Evolutionary conservation across 2,888 invertebrate species (phyloP).

Genomic region (Torymus tubicola): DNA sequence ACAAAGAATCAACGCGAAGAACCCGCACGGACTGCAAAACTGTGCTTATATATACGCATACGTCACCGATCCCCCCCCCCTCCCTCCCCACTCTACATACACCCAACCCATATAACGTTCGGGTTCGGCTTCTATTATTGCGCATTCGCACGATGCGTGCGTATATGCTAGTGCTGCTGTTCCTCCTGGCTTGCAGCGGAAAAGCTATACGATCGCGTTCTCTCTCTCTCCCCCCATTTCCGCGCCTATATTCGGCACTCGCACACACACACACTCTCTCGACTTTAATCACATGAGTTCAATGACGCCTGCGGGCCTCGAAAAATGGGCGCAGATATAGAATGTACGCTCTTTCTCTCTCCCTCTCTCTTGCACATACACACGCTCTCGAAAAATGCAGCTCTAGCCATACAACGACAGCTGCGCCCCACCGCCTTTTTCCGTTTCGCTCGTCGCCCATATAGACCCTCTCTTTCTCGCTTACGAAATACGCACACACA

Average conservation of each 20-base stretch:
- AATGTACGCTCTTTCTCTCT: constrained; percentile 19
- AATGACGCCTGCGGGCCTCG: constrained; percentile 42
- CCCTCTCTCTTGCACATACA: constrained; percentile 3
- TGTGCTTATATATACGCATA: too few species aligned
- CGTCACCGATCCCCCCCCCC: too few species aligned
- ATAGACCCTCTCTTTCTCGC: background rate
- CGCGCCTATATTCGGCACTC: constrained; percentile 37
- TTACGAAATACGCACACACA: constrained; percentile 29
- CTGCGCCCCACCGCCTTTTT: constrained; percentile 44
- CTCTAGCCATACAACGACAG: constrained; percentile 34
- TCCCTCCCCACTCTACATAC: too few species aligned
- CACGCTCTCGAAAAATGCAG: constrained; percentile 46
- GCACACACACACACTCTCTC: background rate
- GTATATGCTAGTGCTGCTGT: too few species aligned
- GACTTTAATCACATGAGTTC: constrained; percentile 40
- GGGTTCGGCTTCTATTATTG: too few species aligned
- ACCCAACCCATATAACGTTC: too few species aligned
- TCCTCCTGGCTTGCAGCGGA: too few species aligned
- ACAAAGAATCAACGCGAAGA: too few species aligned
- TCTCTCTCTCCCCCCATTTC: constrained; percentile 23
- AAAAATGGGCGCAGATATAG: background rate
- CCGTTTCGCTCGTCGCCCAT: constrained; percentile 24
- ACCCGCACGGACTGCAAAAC: too few species aligned
- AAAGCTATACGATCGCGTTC: too few species aligned
- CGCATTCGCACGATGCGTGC: too few species aligned